These are phyloP conservation scores for Anthrax anthrax DNA, from an alignment of 2,888 invertebrate species.

Conservation along the genomic window DNA sequence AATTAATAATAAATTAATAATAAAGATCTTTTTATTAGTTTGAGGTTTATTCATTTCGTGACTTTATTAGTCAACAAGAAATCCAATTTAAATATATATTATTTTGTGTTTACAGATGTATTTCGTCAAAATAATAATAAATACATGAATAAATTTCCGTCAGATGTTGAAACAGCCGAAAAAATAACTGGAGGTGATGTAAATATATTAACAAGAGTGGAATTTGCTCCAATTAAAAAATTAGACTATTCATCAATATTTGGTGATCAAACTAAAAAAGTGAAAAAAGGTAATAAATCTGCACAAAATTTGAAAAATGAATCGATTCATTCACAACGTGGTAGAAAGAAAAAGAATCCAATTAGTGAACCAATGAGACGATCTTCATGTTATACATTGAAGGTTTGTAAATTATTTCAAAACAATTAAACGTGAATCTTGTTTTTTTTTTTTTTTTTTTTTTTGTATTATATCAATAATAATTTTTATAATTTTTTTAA, in stretches of 20 bases:
- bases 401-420: neutral
- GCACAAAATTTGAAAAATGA: slow-evolving; percentile 1
- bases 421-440: neutral
- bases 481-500: too few species aligned
- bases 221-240: slow-evolving; percentile 36
- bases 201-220: slow-evolving; percentile 49
- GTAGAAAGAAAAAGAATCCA: neutral
- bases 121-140: slow-evolving; percentile 43
- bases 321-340: neutral
- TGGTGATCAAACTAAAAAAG: slow-evolving; percentile 21
- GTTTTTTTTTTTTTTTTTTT: neutral
- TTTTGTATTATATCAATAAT: neutral
- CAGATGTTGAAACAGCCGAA: slow-evolving; percentile 62
- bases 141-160: slow-evolving; percentile 65
- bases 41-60: too few species aligned
- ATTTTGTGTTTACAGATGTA: slow-evolving; percentile 37
- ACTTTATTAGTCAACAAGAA: too few species aligned
- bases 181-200: slow-evolving; percentile 54
- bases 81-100: neutral
- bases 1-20: too few species aligned
- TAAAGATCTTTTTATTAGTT: too few species aligned
- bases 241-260: slow-evolving; percentile 36
- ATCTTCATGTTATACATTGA: neutral
- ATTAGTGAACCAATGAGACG: neutral
- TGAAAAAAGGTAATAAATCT: slow-evolving; percentile 12